Evolutionary conservation across 2,113 vertebrate genomes (phyloP), one percentile per base, ranked within the genome.

Genomic region (Anser brachyrhynchus): DNA sequence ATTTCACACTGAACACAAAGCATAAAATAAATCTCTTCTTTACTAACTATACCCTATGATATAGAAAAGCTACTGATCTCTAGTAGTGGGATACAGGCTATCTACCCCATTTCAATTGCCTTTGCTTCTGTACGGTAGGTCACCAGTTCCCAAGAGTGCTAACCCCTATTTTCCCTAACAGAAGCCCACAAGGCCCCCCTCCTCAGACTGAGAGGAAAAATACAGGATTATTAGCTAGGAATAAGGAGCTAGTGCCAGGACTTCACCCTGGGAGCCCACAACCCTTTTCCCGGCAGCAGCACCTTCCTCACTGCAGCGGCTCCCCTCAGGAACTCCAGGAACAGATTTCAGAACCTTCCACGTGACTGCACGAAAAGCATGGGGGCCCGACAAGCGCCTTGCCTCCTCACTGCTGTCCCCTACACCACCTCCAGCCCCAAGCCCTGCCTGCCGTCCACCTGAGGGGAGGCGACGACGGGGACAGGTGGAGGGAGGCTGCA

Each of bases 21-120:
- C 0, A 0, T 0, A 1, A 44, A 2, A 6, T 3, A 75, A 59
- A 73, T 0, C 8, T 11, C 4, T 22, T 28, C 33, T 41, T 71
- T 8, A 6, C 3, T 8, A 37, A 11, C 20, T 26, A 29, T 10
- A 2, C 14, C 5, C 1, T 4, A 19, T 14, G 1, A 13, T 1
- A 31, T 5, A 26, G 8, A 31, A 22, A 18, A 0, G 4, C 13
- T 10, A 8, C 65, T 37, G 3, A 8, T 12, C 5, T 16, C 22
- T 39, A 10, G 3, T 6, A 5, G 8, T 0, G 2, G 6, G 13
- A 13, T 43, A n/a, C 13, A 9, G 28, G 23, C 28, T 49, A 49
- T 49, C 46, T 21, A 28, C 9, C 11, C 28, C 43, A 4, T 4
- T 9, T 4, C 31, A 4, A 13, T 0, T 2, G 29, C 39, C 64